A percentile compares a stretch with the other conserved stretches of the same genome.
These are phyloP conservation scores for Paelopatides confundens DNA, from an alignment of 53 echinoderm and acorn worm species.

Conservation along the genomic window DNA sequence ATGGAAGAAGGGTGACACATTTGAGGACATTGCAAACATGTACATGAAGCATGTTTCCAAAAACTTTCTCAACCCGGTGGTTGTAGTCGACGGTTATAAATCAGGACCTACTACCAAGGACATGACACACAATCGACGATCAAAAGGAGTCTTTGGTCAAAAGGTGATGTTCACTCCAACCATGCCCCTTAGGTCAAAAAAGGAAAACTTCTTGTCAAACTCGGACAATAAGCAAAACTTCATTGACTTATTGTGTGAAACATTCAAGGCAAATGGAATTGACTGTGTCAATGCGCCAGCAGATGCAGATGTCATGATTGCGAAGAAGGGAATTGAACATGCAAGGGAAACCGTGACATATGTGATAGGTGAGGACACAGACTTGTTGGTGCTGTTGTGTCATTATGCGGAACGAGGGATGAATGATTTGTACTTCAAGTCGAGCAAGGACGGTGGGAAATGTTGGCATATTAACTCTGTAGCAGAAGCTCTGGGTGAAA, in stretches of 20 bases:
- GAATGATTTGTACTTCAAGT: background rate
- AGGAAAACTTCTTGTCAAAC: slow-evolving; percentile 54
- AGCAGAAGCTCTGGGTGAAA: background rate
- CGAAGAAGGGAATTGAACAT: background rate
- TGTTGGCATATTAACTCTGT: background rate
- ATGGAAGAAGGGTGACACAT: slow-evolving; percentile 58
- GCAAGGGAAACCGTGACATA: background rate
- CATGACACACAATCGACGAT: slow-evolving; percentile 44
- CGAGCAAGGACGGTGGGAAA: background rate
- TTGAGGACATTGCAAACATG: slow-evolving; percentile 12
- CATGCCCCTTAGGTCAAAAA: slow-evolving; percentile 47
- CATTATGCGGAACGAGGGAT: background rate
- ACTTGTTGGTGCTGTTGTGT: slow-evolving; percentile 7
- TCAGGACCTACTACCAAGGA: slow-evolving; percentile 44
- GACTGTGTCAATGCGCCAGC: background rate
- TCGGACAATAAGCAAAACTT: slow-evolving; percentile 51
- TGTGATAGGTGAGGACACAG: slow-evolving; percentile 55
- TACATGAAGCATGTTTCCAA: slow-evolving; percentile 47
- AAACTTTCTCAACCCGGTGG: slow-evolving; percentile 45
- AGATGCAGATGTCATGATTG: slow-evolving; percentile 48
- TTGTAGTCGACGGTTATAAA: slow-evolving; percentile 67
- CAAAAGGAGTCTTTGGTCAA: background rate
- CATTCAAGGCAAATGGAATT: background rate
- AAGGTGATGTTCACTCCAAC: slow-evolving; percentile 39
- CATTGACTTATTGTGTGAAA: slow-evolving; percentile 34